phyloP scores from a whole-genome alignment of 2,888 invertebrate species.

The Tridacna gigas region DNA sequence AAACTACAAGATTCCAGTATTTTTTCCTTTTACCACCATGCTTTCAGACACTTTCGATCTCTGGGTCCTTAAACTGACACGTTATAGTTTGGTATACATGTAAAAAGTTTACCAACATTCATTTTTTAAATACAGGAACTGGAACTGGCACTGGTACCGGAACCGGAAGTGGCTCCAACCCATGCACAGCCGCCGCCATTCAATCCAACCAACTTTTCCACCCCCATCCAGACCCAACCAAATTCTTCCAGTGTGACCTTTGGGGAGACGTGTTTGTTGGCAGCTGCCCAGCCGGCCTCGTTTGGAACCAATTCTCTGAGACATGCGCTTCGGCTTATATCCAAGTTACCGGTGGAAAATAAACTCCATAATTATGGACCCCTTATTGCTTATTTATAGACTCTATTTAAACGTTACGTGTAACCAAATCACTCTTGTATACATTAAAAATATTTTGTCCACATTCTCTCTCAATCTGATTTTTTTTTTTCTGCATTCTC shows the following conservation, averaged over 20 bases:
- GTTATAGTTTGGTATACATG: too few species aligned
- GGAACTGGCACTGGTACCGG: conserved; percentile 36
- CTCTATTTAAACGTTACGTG: background rate
- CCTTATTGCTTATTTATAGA: background rate
- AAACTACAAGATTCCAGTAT: too few species aligned
- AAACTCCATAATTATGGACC: background rate
- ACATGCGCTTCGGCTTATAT: conserved; percentile 72
- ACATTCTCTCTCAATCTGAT: too few species aligned
- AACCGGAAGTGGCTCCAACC: conserved; percentile 51
- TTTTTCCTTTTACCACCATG: too few species aligned
- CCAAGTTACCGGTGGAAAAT: conserved; percentile 20
- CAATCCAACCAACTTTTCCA: conserved; percentile 66
- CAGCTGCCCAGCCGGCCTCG: conserved; percentile 72
- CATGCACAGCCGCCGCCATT: conserved; percentile 56
- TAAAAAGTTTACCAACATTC: background rate
- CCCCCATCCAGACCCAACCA: conserved; percentile 73
- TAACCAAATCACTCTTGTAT: too few species aligned
- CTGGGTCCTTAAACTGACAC: too few species aligned
- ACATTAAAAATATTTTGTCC: too few species aligned
- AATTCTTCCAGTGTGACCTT: conserved; percentile 77
- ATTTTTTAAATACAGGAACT: conserved; percentile 28
- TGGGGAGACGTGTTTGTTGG: conserved; percentile 71
- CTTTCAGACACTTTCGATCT: too few species aligned
- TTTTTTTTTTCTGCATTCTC: too few species aligned
- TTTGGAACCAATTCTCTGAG: conserved; percentile 73